These are phyloP conservation scores for Thereva nobilitata DNA, from an alignment of 2,888 invertebrate species.

Conservation along the genomic window DNA sequence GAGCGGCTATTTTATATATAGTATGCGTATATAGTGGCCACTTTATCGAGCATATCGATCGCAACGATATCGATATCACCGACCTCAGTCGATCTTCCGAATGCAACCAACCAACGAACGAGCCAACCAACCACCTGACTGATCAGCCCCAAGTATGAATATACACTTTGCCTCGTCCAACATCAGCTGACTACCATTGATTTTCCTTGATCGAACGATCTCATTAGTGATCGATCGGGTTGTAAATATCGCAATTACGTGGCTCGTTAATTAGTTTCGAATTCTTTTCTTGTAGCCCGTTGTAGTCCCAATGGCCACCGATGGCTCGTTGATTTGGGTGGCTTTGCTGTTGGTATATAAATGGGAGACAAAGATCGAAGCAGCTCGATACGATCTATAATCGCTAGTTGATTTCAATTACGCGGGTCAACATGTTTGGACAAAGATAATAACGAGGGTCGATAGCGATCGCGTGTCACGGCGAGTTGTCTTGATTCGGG, in stretches of 20 bases:
- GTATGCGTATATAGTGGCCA: background rate
- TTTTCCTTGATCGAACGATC: constrained; percentile 19
- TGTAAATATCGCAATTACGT: constrained; percentile 35
- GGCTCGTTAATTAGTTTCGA: constrained; percentile 32
- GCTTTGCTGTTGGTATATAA: background rate
- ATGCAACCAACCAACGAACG: background rate
- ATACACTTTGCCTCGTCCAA: background rate
- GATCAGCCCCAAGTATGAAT: background rate
- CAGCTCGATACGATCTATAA: constrained; percentile 30
- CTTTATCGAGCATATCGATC: constrained; percentile 1
- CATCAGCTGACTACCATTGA: constrained; percentile 4
- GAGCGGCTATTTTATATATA: too few species aligned
- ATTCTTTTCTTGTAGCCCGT: constrained; percentile 16
- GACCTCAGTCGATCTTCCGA: constrained; percentile 18
- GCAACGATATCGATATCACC: background rate
- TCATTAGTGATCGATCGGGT: constrained; percentile 18
- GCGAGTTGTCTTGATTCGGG: constrained; percentile 10
- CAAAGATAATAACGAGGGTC: constrained; percentile 13
- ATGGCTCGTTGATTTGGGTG: constrained; percentile 10
- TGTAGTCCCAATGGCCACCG: background rate
- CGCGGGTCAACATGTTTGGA: constrained; percentile 31
- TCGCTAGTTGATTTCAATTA: constrained; percentile 36
- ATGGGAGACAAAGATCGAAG: constrained; percentile 10
- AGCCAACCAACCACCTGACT: background rate
- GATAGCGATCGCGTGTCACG: constrained; percentile 26